These are phyloP conservation scores for Deilephila elpenor DNA, from an alignment of 2,888 invertebrate species.

Conservation along the genomic window DNA sequence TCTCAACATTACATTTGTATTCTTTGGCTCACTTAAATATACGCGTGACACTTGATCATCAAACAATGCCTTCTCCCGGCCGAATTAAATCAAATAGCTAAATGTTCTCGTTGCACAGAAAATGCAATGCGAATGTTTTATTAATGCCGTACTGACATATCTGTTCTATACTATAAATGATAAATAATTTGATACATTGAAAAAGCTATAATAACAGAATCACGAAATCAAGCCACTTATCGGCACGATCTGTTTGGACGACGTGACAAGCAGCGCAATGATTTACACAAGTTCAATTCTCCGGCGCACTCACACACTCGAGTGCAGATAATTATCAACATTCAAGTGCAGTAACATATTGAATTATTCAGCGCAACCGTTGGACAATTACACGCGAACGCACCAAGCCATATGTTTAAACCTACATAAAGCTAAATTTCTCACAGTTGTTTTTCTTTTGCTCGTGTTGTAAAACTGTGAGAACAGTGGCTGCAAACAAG, in stretches of 20 bases:
- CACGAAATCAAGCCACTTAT: not conserved
- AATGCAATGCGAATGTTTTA: constrained; percentile 7
- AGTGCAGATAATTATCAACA: constrained; percentile 21
- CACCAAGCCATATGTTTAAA: constrained; percentile 53
- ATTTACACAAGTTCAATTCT: constrained; percentile 14
- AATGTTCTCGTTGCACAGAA: not conserved
- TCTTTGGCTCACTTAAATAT: constrained; percentile 35
- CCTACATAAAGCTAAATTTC: constrained; percentile 54
- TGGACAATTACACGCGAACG: constrained; percentile 47
- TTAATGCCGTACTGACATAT: not conserved
- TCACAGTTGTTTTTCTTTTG: constrained; percentile 70
- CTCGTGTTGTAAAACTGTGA: constrained; percentile 64
- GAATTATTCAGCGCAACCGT: constrained; percentile 47
- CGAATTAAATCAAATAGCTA: not conserved
- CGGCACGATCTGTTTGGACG: not conserved
- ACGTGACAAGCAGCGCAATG: constrained; percentile 15
- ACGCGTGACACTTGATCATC: not conserved
- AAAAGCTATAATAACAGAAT: too few relatives aligned
- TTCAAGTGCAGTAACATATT: constrained; percentile 34
- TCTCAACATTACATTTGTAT: constrained; percentile 46
- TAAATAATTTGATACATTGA: not conserved
- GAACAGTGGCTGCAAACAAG: constrained; percentile 66
- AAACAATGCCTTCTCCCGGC: not conserved
- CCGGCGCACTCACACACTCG: constrained; percentile 3
- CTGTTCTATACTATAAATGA: not conserved